These are phyloP conservation scores for Pterophyllum scalare DNA, from an alignment of 2,113 vertebrate species.

Conservation along the genomic window DNA sequence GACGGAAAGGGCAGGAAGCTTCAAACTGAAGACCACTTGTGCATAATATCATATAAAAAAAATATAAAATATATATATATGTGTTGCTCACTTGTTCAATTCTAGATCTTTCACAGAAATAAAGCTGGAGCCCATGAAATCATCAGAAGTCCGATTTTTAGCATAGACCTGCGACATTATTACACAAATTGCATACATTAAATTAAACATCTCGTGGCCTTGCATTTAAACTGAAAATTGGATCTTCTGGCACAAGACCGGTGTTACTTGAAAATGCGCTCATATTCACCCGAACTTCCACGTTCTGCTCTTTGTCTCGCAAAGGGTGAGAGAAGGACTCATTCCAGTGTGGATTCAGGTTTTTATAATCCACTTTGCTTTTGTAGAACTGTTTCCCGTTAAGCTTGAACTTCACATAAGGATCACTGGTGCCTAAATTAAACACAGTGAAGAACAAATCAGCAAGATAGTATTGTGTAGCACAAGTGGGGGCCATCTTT, in stretches of 20 bases:
- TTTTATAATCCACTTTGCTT: constrained; percentile 95
- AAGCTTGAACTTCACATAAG: constrained; percentile 96
- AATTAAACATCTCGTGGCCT: background rate
- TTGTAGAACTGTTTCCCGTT: constrained; percentile 95
- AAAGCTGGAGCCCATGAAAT: constrained; percentile 92
- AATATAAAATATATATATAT: background rate
- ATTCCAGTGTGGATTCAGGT: constrained; percentile 93
- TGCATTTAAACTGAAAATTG: background rate
- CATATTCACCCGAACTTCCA: constrained; percentile 86
- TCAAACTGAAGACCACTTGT: background rate
- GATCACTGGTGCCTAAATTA: constrained; percentile 91
- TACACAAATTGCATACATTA: background rate
- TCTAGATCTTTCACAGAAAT: constrained; percentile 85
- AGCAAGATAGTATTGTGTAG: background rate
- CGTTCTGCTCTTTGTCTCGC: constrained; percentile 85
- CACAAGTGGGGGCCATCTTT: background rate
- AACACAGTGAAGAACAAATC: constrained; percentile 8
- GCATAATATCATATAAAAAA: too few relatives aligned
- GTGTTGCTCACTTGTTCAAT: constrained; percentile 85
- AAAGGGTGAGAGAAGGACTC: constrained; percentile 91
- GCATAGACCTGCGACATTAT: constrained; percentile 88
- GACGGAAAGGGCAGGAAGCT: background rate
- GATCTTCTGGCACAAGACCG: background rate
- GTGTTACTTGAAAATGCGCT: background rate
- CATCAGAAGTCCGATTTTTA: constrained; percentile 90